Conservation (phyloP, 2,888 invertebrate genomes). For the Drosophila seclusa region DNA sequence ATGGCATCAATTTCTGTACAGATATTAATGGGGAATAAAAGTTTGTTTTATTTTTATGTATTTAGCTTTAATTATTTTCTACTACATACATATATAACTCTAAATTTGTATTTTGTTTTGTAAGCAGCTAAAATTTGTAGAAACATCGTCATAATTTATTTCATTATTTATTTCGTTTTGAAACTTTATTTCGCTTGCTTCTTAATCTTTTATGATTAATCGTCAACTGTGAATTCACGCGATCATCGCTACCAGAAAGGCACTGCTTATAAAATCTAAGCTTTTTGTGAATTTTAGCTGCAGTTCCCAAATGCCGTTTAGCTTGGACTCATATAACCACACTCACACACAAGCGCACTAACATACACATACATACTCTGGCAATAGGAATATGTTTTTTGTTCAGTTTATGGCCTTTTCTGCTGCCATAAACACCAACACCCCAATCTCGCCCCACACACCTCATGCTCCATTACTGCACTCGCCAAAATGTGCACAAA, state of each 20-base stretch:
- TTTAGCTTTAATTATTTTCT: neutral
- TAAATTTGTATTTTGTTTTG: neutral
- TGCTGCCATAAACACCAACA: conserved; percentile 71
- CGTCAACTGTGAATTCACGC: conserved; percentile 46
- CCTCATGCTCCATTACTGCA: conserved; percentile 47
- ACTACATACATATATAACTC: neutral
- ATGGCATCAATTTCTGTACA: neutral
- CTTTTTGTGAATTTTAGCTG: conserved; percentile 63
- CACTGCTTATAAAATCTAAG: conserved; percentile 65
- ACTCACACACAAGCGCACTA: conserved; percentile 14
- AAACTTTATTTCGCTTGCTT: neutral
- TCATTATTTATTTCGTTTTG: neutral
- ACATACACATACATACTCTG: conserved; percentile 1
- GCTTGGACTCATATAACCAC: conserved; percentile 50
- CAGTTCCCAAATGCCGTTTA: conserved; percentile 71
- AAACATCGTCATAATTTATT: neutral
- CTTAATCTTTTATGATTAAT: neutral
- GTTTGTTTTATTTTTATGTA: neutral
- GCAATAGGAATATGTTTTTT: conserved; percentile 64
- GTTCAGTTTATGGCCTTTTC: conserved; percentile 78
- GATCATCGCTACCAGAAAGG: conserved; percentile 48
- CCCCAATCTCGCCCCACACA: neutral
- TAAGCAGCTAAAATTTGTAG: neutral
- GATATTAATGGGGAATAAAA: neutral
- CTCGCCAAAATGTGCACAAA: conserved; percentile 28